phyloP scores from a whole-genome alignment of 37 sponge, comb jelly and placozoan species.

The Theonella swinhoei region DNA sequence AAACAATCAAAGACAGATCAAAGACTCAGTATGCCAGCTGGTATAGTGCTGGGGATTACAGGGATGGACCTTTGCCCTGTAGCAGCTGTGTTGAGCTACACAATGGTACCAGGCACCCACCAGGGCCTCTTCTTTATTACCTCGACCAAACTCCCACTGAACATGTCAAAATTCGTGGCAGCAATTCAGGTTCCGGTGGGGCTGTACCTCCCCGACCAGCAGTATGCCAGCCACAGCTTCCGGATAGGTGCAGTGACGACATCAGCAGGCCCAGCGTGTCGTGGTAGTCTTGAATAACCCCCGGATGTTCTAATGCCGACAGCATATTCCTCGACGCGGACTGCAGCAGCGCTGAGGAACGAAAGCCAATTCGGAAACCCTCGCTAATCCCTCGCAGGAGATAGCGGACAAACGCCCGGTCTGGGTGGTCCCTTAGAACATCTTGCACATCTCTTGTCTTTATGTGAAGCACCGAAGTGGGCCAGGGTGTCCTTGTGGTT shows the following conservation, averaged over 20 bases:
- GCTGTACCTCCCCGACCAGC: neutral
- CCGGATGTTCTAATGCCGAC: too few relatives aligned
- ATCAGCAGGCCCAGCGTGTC: too few relatives aligned
- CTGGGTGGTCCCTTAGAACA: too few relatives aligned
- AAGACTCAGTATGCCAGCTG: neutral
- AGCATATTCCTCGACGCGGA: too few relatives aligned
- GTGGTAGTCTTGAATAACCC: too few relatives aligned
- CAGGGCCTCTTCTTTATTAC: conserved; percentile 14
- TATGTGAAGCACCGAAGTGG: too few relatives aligned
- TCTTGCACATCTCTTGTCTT: too few relatives aligned
- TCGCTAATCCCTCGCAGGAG: too few relatives aligned
- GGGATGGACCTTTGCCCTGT: neutral
- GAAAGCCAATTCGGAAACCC: too few relatives aligned
- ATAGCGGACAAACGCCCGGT: too few relatives aligned
- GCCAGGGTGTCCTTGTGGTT: too few relatives aligned
- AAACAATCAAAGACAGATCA: conserved; percentile 17
- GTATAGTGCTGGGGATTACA: neutral
- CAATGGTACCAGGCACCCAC: neutral
- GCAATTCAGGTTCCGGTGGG: neutral
- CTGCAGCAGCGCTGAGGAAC: too few relatives aligned
- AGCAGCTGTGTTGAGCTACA: neutral
- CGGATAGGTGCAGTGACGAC: conserved; percentile 36
- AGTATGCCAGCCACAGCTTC: conserved; percentile 26
- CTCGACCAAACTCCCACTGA: conserved; percentile 11
- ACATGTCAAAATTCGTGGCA: neutral